Evolutionary conservation across 2,888 invertebrate genomes (phyloP), one percentile per base, ranked within the genome.

Genomic region (Philhelius pedissequus): DNA sequence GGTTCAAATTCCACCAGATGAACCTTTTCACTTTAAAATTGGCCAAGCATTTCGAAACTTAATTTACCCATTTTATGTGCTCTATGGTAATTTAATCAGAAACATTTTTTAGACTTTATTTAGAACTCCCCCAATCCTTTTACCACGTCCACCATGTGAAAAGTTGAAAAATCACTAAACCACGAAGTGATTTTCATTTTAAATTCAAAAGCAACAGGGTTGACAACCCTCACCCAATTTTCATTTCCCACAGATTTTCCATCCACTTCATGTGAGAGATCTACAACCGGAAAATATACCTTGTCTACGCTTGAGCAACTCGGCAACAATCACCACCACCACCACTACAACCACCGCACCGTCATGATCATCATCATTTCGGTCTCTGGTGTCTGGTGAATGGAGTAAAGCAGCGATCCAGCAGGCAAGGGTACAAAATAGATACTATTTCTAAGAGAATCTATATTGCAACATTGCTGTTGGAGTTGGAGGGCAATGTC

Each of bases 171-270:
- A 75, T 84, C 84, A 84, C 84, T 58, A 76, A 84, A 84, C 84
- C 84, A 84, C 84, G 71, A 84, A 80, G 80, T 80, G 84, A 84
- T 84, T 84, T 83, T 60, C 62, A 75, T 79, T 83, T 74, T 52
- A n/a, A 56, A 79, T 75, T 66, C 54, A 60, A 48, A 27, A 38
- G 71, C 66, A 69, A 78, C 84, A 80, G 84, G 84, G 84, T 84
- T 84, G 84, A 80, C 80, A 84, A 84, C 84, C 84, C 84, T 84
- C 84, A 80, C 84, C 84, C 71, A 84, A 78, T 76, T 84, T 56
- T 48, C 32, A 76, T 80, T 83, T 84, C 84, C 80, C 84, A 84
- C 71, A 80, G 80, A 84, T 84, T 84, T 84, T 84, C 75, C 43
- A 18, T 64, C n/a, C 20, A 45, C 27, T 62, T 7, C 13, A 27